Percentiles rank a stretch among this genome's conserved stretches.
phyloP scores from a whole-genome alignment of 2,888 invertebrate species.

The Tineola bisselliella region DNA sequence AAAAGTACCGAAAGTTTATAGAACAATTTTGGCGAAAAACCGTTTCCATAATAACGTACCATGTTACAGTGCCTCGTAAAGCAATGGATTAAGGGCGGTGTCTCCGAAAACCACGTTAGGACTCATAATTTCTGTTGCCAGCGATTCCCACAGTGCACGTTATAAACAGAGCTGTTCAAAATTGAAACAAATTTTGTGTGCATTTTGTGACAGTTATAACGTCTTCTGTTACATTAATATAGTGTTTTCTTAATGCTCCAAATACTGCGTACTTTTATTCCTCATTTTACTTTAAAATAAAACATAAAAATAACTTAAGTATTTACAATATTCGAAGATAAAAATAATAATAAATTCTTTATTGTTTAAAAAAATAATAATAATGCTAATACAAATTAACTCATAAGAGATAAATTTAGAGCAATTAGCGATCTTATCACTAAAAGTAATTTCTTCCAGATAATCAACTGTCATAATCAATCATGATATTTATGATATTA shows the following conservation, averaged over 20 bases:
- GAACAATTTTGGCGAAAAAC: conserved; percentile 10
- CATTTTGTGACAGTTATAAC: background rate
- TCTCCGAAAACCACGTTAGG: conserved; percentile 11
- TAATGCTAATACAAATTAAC: no score
- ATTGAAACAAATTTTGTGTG: conserved; percentile 3
- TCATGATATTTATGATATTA: no score
- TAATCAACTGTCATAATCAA: no score
- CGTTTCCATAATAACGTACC: conserved; percentile 9
- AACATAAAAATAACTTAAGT: no score
- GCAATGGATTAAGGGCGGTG: conserved; percentile 11
- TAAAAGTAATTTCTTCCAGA: no score
- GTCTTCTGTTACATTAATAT: background rate
- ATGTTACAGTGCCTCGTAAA: conserved; percentile 9
- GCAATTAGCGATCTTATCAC: no score
- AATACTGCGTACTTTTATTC: no score
- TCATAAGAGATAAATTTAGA: no score
- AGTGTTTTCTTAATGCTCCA: background rate
- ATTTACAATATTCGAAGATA: no score
- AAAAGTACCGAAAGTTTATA: background rate
- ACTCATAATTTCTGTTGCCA: conserved; percentile 10
- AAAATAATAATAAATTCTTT: no score
- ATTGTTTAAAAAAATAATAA: no score
- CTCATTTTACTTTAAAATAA: no score
- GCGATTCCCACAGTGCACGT: conserved; percentile 1
- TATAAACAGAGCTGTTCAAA: conserved; percentile 3